These are phyloP conservation scores for Falcaria lacertinaria DNA, from an alignment of 2,888 invertebrate genomes.

Conservation along the genomic window DNA sequence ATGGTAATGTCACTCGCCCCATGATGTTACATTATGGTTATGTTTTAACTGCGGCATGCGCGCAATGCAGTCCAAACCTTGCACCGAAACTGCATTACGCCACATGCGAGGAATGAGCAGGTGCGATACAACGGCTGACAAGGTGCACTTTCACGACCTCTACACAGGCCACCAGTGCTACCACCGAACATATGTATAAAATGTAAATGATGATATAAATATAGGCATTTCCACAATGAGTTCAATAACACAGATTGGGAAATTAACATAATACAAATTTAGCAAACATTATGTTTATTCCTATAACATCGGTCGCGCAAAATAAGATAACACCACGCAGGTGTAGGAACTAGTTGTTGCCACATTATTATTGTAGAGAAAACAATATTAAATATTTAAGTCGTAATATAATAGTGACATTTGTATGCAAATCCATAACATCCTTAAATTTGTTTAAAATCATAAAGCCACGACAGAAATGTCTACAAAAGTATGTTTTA, in stretches of 20 bases:
- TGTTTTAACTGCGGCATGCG: slow-evolving; percentile 22
- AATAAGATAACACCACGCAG: slow-evolving; percentile 19
- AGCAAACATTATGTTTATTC: slow-evolving; percentile 35
- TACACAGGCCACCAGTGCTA: too few relatives aligned
- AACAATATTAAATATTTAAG: too few relatives aligned
- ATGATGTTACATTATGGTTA: slow-evolving; percentile 16
- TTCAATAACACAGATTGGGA: slow-evolving; percentile 33
- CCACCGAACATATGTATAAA: too few relatives aligned
- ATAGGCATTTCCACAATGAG: slow-evolving; percentile 39
- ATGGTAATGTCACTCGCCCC: too few relatives aligned
- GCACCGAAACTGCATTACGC: slow-evolving; percentile 60
- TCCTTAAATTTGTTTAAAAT: too few relatives aligned
- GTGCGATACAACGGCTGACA: slow-evolving; percentile 46
- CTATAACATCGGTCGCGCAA: slow-evolving; percentile 12
- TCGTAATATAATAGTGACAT: too few relatives aligned
- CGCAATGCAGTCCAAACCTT: slow-evolving; percentile 54
- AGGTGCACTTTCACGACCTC: slow-evolving; percentile 62
- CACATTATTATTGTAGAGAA: background rate
- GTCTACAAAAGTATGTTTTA: too few relatives aligned
- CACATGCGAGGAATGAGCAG: slow-evolving; percentile 68
- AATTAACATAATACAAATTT: slow-evolving; percentile 44
- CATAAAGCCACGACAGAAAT: too few relatives aligned
- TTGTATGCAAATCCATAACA: too few relatives aligned
- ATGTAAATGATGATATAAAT: slow-evolving; percentile 24
- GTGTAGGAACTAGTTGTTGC: slow-evolving; percentile 12